phyloP scores from a whole-genome alignment of 2,888 invertebrate genomes.

The Troides helena region DNA sequence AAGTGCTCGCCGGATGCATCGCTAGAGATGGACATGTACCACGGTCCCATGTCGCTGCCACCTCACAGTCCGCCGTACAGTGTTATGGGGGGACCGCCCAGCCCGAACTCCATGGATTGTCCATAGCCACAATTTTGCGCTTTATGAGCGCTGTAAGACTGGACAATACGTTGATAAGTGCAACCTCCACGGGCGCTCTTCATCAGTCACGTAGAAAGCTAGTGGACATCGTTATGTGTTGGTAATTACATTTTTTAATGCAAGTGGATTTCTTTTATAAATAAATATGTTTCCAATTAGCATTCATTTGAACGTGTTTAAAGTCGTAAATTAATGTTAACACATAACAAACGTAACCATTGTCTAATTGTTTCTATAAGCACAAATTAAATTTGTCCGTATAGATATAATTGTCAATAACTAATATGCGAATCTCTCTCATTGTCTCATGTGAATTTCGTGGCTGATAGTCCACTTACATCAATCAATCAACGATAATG shows the following conservation, averaged over 20 bases:
- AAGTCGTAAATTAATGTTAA: not conserved
- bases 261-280: slow-evolving; percentile 31
- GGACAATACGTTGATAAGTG: slow-evolving; percentile 41
- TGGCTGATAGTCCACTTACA: not conserved
- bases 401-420: not conserved
- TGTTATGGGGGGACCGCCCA: slow-evolving; percentile 83
- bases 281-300: not conserved
- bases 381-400: not conserved
- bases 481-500: not conserved
- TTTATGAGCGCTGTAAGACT: slow-evolving; percentile 59
- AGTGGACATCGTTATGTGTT: slow-evolving; percentile 34
- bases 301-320: not conserved
- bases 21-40: slow-evolving; percentile 83
- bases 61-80: slow-evolving; percentile 87
- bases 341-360: not conserved
- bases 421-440: not conserved
- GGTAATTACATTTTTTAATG: slow-evolving; percentile 27
- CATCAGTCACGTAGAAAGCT: slow-evolving; percentile 32
- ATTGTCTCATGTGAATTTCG: not conserved
- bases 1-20: slow-evolving; percentile 84
- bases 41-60: slow-evolving; percentile 83
- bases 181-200: slow-evolving; percentile 31
- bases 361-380: not conserved
- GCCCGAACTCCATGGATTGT: slow-evolving; percentile 87
- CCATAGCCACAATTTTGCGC: slow-evolving; percentile 81